Evolutionary conservation across 2,113 vertebrate species (phyloP), one percentile per base, ranked within the genome.

Genomic region (Madoqua kirkii): DNA sequence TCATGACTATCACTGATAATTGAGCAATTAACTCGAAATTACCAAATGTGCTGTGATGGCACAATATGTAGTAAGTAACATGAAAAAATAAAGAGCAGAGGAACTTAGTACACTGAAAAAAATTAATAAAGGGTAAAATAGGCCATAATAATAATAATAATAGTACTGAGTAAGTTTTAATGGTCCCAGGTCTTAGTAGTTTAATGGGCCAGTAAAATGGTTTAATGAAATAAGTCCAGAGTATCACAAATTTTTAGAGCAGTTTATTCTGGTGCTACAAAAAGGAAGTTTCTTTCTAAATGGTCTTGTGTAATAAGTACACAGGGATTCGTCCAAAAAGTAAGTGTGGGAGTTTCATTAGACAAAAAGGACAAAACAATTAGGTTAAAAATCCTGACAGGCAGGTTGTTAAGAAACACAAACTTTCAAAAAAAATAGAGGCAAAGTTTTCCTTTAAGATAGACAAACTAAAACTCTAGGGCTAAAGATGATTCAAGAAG

Each of bases 1-100:
- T 99, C 98, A 98, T 99, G 98, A 99, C 99, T 99, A 98, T 98
- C 98, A 97, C 98, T 99, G 99, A 99, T 99, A 99, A 99, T 99
- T 99, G 99, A 98, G 99, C 99, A 99, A 99, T 99, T 99, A 99
- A 98, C 98, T 99, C 97, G 64, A 98, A 99, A 99, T 99, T 98
- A 98, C 98, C 97, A 97, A 99, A 98, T 99, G 98, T 99, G 98
- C 99, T 99, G 98, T 98, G 98, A 98, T 99, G 98, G 98, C 99
- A 99, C 98, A 98, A 98, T 99, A 99, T 98, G 98, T 98, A 98
- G 98, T 98, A 98, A 98, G 98, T 98, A 98, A 98, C 98, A 98
- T 98, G 99, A 99, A 98, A 99, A 98, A 98, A 98, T 98, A 96
- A 98, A 98, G 98, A 98, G 98, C 98, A 98, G 98, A 99, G 97